Evolutionary conservation across 2,888 invertebrate genomes (phyloP).

Genomic region (Petrolisthes manimaculis): DNA sequence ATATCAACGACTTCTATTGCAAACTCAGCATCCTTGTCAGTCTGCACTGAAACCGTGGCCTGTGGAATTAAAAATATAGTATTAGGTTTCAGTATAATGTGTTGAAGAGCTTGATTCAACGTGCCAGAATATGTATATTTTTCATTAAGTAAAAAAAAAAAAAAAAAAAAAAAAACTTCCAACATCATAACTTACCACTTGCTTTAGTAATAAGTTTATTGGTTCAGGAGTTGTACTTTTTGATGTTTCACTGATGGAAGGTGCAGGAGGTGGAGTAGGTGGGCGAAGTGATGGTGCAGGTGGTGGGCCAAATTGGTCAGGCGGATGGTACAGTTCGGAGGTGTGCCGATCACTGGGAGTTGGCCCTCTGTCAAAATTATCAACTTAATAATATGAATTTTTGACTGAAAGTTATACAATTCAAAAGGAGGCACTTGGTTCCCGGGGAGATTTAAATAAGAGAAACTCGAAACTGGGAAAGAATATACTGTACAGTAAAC

Average conservation of each 20-base stretch:
- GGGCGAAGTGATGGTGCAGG: no score
- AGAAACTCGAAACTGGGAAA: no score
- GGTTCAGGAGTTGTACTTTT: neutral
- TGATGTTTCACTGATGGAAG: neutral
- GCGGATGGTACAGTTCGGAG: neutral
- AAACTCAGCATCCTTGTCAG: neutral
- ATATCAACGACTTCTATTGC: slow-evolving; percentile 5
- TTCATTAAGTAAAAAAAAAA: neutral
- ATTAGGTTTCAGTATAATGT: neutral
- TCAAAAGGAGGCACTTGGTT: neutral
- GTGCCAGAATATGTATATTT: neutral
- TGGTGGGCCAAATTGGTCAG: neutral
- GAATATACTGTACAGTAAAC: no score
- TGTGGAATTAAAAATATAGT: neutral
- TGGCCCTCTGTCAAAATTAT: neutral
- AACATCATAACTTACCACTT: neutral
- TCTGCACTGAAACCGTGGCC: slow-evolving; percentile 1
- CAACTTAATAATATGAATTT: neutral
- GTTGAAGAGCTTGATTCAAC: no score
- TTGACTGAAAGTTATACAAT: neutral
- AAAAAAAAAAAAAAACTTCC: neutral
- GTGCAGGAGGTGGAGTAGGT: neutral
- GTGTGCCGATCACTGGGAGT: neutral
- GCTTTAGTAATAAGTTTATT: slow-evolving; percentile 1
- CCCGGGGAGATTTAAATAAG: no score